These are phyloP conservation scores for Mamestra configurata DNA, from an alignment of 1,140 invertebrate genomes.

Conservation along the genomic window DNA sequence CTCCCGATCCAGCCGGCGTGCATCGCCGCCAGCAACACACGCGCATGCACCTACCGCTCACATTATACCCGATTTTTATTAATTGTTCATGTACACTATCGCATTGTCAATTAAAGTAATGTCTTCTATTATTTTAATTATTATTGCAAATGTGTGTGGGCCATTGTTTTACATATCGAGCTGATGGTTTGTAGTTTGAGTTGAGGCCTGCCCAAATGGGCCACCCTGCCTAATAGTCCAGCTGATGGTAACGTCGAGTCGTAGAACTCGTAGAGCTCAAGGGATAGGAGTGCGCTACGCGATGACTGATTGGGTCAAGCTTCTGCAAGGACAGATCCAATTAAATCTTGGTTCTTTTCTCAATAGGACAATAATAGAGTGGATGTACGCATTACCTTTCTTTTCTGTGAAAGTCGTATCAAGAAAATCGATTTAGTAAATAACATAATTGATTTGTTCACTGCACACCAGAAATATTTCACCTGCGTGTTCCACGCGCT, in stretches of 20 bases:
- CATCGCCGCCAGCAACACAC: slow-evolving; percentile 29
- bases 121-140: slow-evolving; percentile 13
- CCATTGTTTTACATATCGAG: slow-evolving; percentile 8
- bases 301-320: no score
- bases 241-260: background rate
- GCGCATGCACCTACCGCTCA: slow-evolving; percentile 16
- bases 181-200: background rate
- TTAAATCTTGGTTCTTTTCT: background rate
- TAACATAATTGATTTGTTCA: no score
- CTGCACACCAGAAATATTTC: no score
- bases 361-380: no score
- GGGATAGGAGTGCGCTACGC: no score
- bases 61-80: slow-evolving; percentile 9
- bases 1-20: slow-evolving; percentile 41
- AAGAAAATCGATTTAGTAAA: no score
- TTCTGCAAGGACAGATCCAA: background rate
- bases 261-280: background rate
- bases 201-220: background rate
- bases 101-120: background rate
- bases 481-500: no score
- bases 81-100: background rate
- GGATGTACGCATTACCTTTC: no score
- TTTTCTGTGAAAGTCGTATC: no score
- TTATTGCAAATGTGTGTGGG: slow-evolving; percentile 4
- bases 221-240: background rate